Conservation (phyloP, 2,888 invertebrate genomes). For the Agrochola lychnidis region DNA sequence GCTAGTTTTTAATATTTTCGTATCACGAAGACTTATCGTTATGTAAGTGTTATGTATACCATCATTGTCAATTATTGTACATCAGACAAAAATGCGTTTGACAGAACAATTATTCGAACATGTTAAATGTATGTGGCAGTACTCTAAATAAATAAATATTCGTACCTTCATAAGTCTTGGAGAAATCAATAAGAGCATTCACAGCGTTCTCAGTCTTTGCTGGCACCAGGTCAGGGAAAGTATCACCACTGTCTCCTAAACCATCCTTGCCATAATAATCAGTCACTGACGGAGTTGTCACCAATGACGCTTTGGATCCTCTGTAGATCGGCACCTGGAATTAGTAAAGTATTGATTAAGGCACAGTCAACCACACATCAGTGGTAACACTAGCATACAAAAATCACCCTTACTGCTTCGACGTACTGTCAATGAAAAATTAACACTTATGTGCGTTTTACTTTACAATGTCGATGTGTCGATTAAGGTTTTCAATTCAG, state of each 20-base stretch:
- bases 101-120: no score
- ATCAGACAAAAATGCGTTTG: no score
- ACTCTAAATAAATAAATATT: neutral
- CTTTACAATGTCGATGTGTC: neutral
- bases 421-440: neutral
- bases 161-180: slow-evolving; percentile 89
- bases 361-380: neutral
- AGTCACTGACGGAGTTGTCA: slow-evolving; percentile 77
- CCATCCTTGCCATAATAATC: slow-evolving; percentile 92
- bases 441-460: neutral
- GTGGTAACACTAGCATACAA: neutral
- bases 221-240: slow-evolving; percentile 83
- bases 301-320: slow-evolving; percentile 90
- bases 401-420: neutral
- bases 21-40: no score
- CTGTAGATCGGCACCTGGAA: slow-evolving; percentile 93
- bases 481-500: neutral
- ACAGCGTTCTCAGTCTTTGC: slow-evolving; percentile 90
- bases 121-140: no score
- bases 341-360: neutral
- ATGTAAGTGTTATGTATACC: no score
- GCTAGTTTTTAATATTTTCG: no score
- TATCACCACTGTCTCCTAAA: slow-evolving; percentile 91
- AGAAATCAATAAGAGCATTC: slow-evolving; percentile 90
- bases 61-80: no score